Evolutionary conservation across 2,888 invertebrate genomes (phyloP).

Genomic region (Tipula helvola): DNA sequence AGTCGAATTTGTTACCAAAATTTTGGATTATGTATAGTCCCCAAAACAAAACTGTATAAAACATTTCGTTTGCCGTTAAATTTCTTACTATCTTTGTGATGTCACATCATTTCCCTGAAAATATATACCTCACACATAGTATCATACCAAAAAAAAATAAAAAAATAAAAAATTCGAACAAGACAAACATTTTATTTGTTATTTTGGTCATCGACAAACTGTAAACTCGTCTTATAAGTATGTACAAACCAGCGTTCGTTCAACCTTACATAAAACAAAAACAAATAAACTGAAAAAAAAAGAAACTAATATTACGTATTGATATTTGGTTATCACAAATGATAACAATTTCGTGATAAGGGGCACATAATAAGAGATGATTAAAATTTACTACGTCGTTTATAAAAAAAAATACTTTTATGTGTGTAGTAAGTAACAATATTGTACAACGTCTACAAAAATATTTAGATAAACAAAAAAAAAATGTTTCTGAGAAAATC

Average conservation of each 20-base stretch:
- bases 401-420: not conserved
- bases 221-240: not conserved
- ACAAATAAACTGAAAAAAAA: not conserved
- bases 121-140: no score
- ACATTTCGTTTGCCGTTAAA: no score
- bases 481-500: not conserved
- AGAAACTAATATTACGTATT: not conserved
- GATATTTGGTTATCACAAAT: not conserved
- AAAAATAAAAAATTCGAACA: no score
- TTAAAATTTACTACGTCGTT: not conserved
- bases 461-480: not conserved
- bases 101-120: no score
- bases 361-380: not conserved
- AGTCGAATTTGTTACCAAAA: no score
- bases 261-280: not conserved
- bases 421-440: not conserved
- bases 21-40: no score
- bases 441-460: not conserved
- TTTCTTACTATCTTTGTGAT: no score
- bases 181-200: not conserved
- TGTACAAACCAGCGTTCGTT: not conserved
- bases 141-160: no score
- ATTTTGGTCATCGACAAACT: not conserved
- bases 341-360: not conserved
- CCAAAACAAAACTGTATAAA: no score